Conservation (phyloP, 2,797 vertebrate species). For the Eulemur rubriventer region DNA sequence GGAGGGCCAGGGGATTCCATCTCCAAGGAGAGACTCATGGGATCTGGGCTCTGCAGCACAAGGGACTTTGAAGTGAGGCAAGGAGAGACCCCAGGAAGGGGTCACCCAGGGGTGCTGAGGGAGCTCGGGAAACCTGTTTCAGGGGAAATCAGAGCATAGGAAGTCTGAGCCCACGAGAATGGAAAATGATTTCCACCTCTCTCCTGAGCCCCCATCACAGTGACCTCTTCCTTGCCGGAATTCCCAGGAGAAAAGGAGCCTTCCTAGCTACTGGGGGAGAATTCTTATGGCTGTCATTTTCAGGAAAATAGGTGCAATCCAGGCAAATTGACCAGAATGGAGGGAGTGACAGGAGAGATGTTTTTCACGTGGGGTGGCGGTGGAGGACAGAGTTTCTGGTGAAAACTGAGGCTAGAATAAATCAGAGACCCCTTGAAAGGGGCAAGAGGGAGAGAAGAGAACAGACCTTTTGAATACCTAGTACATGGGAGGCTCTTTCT, state of each 20-base stretch:
- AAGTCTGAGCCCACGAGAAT: not conserved
- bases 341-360: not conserved
- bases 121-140: not conserved
- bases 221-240: not conserved
- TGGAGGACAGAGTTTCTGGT: not conserved
- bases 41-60: not conserved
- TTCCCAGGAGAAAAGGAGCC: not conserved
- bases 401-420: not conserved
- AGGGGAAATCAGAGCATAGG: rapidly evolving
- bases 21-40: not conserved
- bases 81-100: no score
- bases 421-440: not conserved
- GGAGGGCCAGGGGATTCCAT: not conserved
- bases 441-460: not conserved
- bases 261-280: not conserved
- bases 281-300: not conserved
- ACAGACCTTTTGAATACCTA: rapidly evolving
- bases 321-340: not conserved
- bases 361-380: rapidly evolving
- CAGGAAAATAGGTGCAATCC: not conserved
- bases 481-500: not conserved
- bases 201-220: not conserved
- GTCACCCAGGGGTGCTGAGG: rapidly evolving
- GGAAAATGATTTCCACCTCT: rapidly evolving
- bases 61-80: rapidly evolving